Base-by-base conservation (phyloP, 2,113 vertebrate species). In the Anolis sagrei region DNA sequence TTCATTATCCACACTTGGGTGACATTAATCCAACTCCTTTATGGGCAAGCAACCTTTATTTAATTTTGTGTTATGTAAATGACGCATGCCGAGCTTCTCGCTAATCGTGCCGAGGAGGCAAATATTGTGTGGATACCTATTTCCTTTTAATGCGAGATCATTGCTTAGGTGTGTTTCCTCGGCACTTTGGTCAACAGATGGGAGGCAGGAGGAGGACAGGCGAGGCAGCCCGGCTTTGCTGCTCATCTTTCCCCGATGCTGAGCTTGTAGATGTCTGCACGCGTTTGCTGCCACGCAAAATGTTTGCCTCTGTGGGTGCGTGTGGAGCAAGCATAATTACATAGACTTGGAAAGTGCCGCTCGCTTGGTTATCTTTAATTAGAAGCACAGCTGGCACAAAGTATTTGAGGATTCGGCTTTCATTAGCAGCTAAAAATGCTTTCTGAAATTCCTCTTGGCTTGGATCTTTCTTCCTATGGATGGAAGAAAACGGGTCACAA, bases 21-120 rank as follows among this genome's bases (percentile, higher is more conserved):
- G 13, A 49, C 62, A 82, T 82, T 51, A 69, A 87, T 39, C 68
- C 79, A 8, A 3, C 16, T 66, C n/a, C n/a, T 72, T 66, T 66
- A 76, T 1, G 32, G 77, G 39, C 21, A 6, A 0, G 61, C 7
- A 0, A 80, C 51, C 88, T 64, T 84, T 68, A 58, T 48, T 89
- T 87, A 68, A 81, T 87, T 81, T 84, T 73, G 77, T 36, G 29
- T 54, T 34, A 34, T 3, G 64, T n/a, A 73, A 87, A 81, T 1
- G 11, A 58, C 80, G 29, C 1, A 19, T 68, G 68, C 23, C 4
- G 9, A 64, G 25, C 25, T 62, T 64, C 5, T 2, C 74, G 48
- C 62, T 76, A 76, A 83, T 64, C 25, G 36, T 39, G 44, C 2
- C 0, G 25, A 68, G 64, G 62, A 11, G 25, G 25, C 25, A 58